Conservation (phyloP, 2,888 invertebrate genomes). For the Caenorhabditis virilis region DNA sequence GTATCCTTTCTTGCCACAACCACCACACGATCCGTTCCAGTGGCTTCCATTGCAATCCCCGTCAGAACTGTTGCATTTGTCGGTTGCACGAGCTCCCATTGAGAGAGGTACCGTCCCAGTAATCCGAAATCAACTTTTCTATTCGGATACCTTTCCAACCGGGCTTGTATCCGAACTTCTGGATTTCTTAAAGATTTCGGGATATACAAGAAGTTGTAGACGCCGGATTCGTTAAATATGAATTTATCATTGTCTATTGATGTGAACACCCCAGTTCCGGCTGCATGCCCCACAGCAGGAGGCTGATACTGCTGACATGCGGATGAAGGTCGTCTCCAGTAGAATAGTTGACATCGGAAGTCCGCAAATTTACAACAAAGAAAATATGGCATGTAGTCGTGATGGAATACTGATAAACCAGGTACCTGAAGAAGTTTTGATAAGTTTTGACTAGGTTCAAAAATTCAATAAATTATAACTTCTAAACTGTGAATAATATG, state of each 20-base stretch:
- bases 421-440: slow-evolving; percentile 80
- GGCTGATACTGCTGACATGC: slow-evolving; percentile 81
- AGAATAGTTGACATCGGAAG: slow-evolving; percentile 90
- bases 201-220: slow-evolving; percentile 63
- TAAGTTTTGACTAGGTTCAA: no score
- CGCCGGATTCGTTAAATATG: slow-evolving; percentile 85
- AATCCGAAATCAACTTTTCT: slow-evolving; percentile 66
- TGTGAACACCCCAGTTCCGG: slow-evolving; percentile 89
- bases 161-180: slow-evolving; percentile 63
- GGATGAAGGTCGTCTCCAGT: slow-evolving; percentile 85
- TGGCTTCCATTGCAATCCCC: slow-evolving; percentile 50
- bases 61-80: slow-evolving; percentile 68
- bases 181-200: slow-evolving; percentile 59
- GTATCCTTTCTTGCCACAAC: slow-evolving; percentile 67
- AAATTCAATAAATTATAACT: no score
- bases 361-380: slow-evolving; percentile 92
- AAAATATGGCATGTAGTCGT: slow-evolving; percentile 91
- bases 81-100: slow-evolving; percentile 66
- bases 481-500: background rate
- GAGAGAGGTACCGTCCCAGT: slow-evolving; percentile 53
- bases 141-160: slow-evolving; percentile 67
- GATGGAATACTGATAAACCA: slow-evolving; percentile 90
- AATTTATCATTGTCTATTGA: slow-evolving; percentile 84
- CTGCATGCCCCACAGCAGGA: slow-evolving; percentile 76
- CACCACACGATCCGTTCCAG: slow-evolving; percentile 62